Percentiles rank a stretch among this genome's conserved stretches.
Conservation (phyloP, 1,140 invertebrate species). For the Drosophila erecta region DNA sequence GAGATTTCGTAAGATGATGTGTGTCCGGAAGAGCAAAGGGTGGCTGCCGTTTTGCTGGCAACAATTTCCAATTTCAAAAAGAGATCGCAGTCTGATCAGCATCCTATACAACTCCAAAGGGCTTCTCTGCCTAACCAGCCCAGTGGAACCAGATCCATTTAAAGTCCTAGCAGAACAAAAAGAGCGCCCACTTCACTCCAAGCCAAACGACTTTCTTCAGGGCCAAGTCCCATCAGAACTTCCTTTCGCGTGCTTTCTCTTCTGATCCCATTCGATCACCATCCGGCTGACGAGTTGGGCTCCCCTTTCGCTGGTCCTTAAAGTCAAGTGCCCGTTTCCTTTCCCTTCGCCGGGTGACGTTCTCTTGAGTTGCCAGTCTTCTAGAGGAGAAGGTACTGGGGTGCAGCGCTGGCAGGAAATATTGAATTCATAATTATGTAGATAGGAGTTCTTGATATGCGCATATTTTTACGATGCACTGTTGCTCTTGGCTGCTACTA, state of each 20-base stretch:
- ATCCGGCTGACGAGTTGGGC: slow-evolving; percentile 52
- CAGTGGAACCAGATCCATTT: too few species aligned
- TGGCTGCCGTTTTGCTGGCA: background rate
- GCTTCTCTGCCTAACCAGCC: background rate
- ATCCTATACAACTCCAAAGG: background rate
- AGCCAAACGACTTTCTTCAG: slow-evolving; percentile 13
- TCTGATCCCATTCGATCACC: slow-evolving; percentile 69
- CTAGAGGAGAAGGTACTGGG: slow-evolving; percentile 21
- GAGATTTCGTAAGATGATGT: slow-evolving; percentile 21
- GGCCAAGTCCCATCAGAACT: slow-evolving; percentile 18
- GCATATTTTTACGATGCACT: slow-evolving; percentile 51
- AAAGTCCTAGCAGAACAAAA: too few species aligned
- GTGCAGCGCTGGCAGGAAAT: slow-evolving; percentile 57
- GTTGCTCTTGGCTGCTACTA: slow-evolving; percentile 34
- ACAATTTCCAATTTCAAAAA: slow-evolving; percentile 5
- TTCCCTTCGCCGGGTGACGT: slow-evolving; percentile 1
- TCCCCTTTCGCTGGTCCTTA: slow-evolving; percentile 45
- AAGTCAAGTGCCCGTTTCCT: slow-evolving; percentile 69
- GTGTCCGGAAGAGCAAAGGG: slow-evolving; percentile 6
- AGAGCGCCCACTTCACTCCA: background rate
- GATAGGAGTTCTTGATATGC: slow-evolving; percentile 50
- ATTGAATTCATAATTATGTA: slow-evolving; percentile 77
- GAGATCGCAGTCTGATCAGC: background rate
- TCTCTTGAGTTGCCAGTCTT: slow-evolving; percentile 11
- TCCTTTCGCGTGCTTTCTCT: slow-evolving; percentile 74